A percentile compares a stretch with the other conserved stretches of the same genome.
These are phyloP conservation scores for Nineta flava DNA, from an alignment of 2,888 invertebrate species.

Conservation along the genomic window DNA sequence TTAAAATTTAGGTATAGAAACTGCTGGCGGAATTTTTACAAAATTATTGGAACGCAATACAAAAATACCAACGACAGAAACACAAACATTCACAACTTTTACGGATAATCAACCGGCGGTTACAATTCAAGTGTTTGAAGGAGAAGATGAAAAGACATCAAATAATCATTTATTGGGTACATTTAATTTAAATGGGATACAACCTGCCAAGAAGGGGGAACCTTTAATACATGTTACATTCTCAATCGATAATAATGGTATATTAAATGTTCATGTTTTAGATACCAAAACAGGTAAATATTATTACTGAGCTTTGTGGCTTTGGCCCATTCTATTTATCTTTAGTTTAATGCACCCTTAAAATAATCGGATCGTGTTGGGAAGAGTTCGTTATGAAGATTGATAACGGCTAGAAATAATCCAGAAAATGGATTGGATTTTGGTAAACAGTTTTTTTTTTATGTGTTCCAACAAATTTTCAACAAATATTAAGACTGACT, in stretches of 20 bases:
- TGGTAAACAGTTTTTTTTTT: too few relatives aligned
- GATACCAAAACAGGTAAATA: constrained; percentile 45
- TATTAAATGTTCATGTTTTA: constrained; percentile 37
- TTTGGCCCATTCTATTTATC: too few relatives aligned
- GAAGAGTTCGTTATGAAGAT: constrained; percentile 71
- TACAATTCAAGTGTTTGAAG: constrained; percentile 43
- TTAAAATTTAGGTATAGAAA: constrained; percentile 32
- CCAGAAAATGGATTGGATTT: too few relatives aligned
- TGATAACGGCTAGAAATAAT: constrained; percentile 67
- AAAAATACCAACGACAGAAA: constrained; percentile 36
- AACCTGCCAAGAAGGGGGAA: constrained; percentile 51
- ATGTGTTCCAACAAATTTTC: too few relatives aligned
- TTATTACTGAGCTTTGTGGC: too few relatives aligned
- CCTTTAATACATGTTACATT: constrained; percentile 56
- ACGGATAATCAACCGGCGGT: constrained; percentile 49
- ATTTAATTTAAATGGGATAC: constrained; percentile 49
- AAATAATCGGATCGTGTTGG: too few relatives aligned
- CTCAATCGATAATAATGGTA: constrained; percentile 59
- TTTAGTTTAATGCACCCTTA: too few relatives aligned
- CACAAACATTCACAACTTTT: constrained; percentile 47
- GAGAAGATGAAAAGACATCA: constrained; percentile 64
- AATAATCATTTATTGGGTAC: constrained; percentile 55
- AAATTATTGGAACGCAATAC: constrained; percentile 41
- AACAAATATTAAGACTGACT: too few relatives aligned
- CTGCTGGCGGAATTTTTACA: constrained; percentile 68